These are phyloP conservation scores for Halotydeus destructor DNA, from an alignment of 1,140 invertebrate genomes.

Conservation along the genomic window DNA sequence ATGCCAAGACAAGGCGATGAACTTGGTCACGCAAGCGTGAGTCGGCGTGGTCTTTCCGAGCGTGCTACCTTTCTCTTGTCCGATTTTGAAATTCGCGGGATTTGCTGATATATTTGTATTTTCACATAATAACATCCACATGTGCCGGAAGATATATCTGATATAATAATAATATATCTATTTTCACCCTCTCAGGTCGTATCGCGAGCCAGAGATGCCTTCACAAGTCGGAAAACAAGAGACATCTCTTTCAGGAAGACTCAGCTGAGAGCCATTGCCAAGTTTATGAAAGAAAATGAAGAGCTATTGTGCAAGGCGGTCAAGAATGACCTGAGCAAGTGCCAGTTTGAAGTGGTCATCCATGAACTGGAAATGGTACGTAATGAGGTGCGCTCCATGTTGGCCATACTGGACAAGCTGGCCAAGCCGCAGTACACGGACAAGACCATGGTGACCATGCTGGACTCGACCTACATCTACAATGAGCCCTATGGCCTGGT, in stretches of 20 bases:
- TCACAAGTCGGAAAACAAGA: constrained; percentile 14
- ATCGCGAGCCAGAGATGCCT: constrained; percentile 12
- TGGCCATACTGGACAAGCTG: constrained; percentile 27
- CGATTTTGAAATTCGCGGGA: too few relatives aligned
- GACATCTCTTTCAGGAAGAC: constrained; percentile 36
- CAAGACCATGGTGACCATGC: constrained; percentile 27
- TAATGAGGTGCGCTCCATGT: constrained; percentile 20
- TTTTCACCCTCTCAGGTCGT: too few relatives aligned
- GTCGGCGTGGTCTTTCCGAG: too few relatives aligned
- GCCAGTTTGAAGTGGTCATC: constrained; percentile 23
- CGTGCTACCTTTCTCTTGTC: too few relatives aligned
- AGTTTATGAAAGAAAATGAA: constrained; percentile 55
- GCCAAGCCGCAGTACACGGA: constrained; percentile 22
- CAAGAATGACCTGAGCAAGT: constrained; percentile 50
- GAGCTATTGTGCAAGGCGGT: constrained; percentile 49
- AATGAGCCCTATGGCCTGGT: constrained; percentile 33
- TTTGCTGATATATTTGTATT: too few relatives aligned
- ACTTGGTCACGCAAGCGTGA: too few relatives aligned
- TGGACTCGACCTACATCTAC: constrained; percentile 29
- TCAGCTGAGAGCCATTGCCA: constrained; percentile 48
- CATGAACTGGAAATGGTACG: constrained; percentile 25
- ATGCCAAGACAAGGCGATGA: too few relatives aligned
- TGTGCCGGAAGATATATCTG: too few relatives aligned
- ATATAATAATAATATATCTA: too few relatives aligned
- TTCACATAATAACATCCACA: too few relatives aligned